Evolutionary conservation across 2,113 vertebrate species (phyloP).

Genomic region (Excalfactoria chinensis): DNA sequence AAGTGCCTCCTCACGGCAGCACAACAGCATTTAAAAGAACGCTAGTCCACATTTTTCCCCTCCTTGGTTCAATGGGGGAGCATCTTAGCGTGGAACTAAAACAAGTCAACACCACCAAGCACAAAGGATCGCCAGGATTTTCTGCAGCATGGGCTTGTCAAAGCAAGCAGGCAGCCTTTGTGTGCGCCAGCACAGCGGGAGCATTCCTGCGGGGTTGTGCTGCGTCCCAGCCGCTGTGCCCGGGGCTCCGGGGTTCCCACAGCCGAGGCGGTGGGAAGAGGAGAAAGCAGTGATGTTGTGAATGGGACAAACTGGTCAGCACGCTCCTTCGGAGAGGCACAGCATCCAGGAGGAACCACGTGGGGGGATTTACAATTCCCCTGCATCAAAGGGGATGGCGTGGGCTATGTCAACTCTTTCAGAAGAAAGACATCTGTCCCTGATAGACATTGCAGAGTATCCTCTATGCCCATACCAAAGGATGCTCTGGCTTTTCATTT

Average conservation of each 20-base stretch:
- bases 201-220: slow-evolving; percentile 25
- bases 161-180: slow-evolving; percentile 67
- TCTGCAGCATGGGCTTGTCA: slow-evolving; percentile 61
- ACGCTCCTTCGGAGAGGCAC: slow-evolving; percentile 5
- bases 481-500: background rate
- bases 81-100: slow-evolving; percentile 46
- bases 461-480: background rate
- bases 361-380: slow-evolving; percentile 53
- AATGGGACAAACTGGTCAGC: slow-evolving; percentile 48
- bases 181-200: slow-evolving; percentile 38
- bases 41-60: background rate
- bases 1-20: background rate
- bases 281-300: slow-evolving; percentile 13
- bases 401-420: background rate
- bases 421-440: slow-evolving; percentile 26
- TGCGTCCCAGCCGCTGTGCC: background rate
- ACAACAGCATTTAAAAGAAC: slow-evolving; percentile 23
- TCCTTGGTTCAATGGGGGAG: slow-evolving; percentile 18
- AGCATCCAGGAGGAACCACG: slow-evolving; percentile 40
- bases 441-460: background rate
- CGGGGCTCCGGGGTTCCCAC: slow-evolving; percentile 35
- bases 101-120: slow-evolving; percentile 43
- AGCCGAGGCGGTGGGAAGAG: slow-evolving; percentile 41
- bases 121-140: slow-evolving; percentile 66
- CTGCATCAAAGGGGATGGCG: slow-evolving; percentile 25